Percentiles rank a stretch among this genome's conserved stretches.
phyloP scores from a whole-genome alignment of 2,888 invertebrate genomes.

The Drosophila antonietae region DNA sequence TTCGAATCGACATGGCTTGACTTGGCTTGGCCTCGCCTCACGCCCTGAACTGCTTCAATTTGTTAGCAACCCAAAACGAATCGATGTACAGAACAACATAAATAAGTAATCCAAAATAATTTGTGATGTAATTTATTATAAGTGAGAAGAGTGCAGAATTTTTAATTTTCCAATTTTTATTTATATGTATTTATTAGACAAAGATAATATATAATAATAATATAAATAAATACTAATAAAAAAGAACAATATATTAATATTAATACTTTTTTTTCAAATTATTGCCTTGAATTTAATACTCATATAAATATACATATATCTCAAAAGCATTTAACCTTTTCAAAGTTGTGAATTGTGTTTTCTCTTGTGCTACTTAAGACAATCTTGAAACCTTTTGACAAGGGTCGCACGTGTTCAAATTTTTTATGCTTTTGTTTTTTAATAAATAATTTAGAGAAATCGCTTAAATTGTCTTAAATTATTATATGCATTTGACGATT shows the following conservation, averaged over 20 bases:
- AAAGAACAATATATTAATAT: too few relatives aligned
- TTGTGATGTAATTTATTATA: not conserved
- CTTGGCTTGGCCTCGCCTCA: not conserved
- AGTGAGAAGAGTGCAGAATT: not conserved
- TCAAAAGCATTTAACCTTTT: not conserved
- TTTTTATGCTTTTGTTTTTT: not conserved
- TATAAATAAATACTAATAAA: too few relatives aligned
- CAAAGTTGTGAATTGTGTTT: not conserved
- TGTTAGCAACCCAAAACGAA: constrained; percentile 10
- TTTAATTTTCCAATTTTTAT: not conserved
- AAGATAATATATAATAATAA: not conserved
- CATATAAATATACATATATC: not conserved
- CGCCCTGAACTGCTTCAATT: not conserved
- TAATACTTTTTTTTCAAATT: too few relatives aligned
- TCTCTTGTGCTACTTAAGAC: not conserved
- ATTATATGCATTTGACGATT: not conserved
- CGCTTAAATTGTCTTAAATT: not conserved
- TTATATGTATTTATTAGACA: not conserved
- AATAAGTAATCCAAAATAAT: constrained; percentile 39
- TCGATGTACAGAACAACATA: constrained; percentile 30
- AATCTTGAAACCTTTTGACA: constrained; percentile 1
- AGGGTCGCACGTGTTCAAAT: constrained; percentile 7
- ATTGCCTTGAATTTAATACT: not conserved
- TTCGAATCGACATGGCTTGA: constrained; percentile 51
- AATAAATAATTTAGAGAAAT: not conserved